Conservation (phyloP, 2,113 vertebrate genomes). For the Seriola rivoliana region DNA sequence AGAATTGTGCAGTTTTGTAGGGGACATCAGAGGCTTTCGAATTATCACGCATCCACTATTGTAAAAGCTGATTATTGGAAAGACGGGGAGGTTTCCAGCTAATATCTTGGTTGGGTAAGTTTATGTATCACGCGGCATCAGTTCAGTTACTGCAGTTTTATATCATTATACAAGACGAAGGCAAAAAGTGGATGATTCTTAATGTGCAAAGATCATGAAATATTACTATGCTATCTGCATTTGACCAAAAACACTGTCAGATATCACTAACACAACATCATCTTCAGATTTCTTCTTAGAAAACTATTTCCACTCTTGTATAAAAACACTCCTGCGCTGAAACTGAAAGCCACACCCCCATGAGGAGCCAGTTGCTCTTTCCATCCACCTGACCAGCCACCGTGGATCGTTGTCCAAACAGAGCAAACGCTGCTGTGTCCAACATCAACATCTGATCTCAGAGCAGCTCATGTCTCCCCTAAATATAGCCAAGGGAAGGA, state of each 20-base stretch:
- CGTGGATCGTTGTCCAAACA: conserved; percentile 56
- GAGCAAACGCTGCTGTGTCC: conserved; percentile 38
- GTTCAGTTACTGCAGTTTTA: neutral
- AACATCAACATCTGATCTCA: conserved; percentile 78
- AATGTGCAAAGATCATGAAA: neutral
- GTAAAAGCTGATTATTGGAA: neutral
- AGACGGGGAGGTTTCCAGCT: neutral
- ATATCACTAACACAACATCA: neutral
- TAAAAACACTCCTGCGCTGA: neutral
- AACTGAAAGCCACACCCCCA: conserved; percentile 21
- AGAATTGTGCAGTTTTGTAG: neutral
- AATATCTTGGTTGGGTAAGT: neutral
- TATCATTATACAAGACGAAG: neutral
- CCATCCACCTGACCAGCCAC: conserved; percentile 49
- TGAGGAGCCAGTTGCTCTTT: conserved; percentile 45
- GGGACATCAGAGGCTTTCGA: too few relatives aligned
- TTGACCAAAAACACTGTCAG: neutral
- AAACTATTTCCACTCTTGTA: neutral
- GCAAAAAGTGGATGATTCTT: neutral
- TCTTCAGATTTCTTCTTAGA: neutral
- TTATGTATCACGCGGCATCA: too few relatives aligned
- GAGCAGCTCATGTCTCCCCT: conserved; percentile 74
- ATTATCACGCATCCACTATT: too few relatives aligned
- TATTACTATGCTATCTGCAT: neutral
- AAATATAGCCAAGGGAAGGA: conserved; percentile 77